Evolutionary conservation across 2,797 vertebrate genomes (phyloP).

Genomic region (Pogoniulus pusillus): DNA sequence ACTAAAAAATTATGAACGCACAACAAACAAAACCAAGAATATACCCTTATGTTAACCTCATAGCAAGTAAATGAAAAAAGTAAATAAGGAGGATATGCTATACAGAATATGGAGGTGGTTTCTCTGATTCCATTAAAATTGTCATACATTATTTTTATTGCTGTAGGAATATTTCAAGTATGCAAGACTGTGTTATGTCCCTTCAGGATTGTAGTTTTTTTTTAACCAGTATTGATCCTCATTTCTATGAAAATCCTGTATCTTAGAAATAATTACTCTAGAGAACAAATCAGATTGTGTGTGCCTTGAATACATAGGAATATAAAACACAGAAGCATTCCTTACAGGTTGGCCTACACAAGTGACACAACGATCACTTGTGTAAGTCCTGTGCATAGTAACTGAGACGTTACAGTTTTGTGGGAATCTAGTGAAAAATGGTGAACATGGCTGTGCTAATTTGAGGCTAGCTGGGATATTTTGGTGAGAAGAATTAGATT

Average conservation of each 20-base stretch:
- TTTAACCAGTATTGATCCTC: background rate
- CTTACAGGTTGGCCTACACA: fast-evolving
- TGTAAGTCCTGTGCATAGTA: no score
- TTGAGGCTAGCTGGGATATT: no score
- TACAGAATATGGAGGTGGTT: background rate
- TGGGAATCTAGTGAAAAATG: background rate
- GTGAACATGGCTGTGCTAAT: no score
- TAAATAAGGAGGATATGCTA: background rate
- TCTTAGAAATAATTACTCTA: background rate
- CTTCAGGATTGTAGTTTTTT: background rate
- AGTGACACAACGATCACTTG: background rate
- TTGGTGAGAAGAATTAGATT: no score
- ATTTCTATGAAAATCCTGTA: background rate
- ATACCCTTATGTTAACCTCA: background rate
- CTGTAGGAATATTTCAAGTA: background rate
- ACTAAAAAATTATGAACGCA: background rate
- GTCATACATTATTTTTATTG: background rate
- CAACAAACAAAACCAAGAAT: background rate
- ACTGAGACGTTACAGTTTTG: background rate
- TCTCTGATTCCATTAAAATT: background rate
- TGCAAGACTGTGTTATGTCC: background rate
- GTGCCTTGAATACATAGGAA: no score
- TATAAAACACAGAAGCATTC: background rate
- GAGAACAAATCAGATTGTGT: background rate
- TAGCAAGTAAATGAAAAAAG: background rate